These are phyloP conservation scores for Cantharis lateralis DNA, from an alignment of 2,888 invertebrate genomes.

Conservation along the genomic window DNA sequence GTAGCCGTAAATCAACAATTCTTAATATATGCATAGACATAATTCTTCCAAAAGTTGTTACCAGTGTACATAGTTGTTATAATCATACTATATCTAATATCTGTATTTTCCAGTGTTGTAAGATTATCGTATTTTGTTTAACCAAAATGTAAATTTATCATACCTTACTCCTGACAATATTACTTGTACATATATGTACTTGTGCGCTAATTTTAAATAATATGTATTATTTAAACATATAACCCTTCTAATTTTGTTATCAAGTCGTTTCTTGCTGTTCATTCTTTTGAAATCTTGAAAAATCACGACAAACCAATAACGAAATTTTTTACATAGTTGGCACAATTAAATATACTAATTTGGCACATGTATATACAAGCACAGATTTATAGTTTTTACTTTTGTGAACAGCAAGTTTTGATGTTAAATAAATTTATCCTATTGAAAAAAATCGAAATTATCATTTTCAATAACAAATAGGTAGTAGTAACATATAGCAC, in stretches of 20 bases:
- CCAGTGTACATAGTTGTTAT: conserved; percentile 26
- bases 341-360: background rate
- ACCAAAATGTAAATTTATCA: conserved; percentile 11
- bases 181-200: conserved; percentile 17
- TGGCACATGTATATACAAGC: conserved; percentile 23
- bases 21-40: conserved; percentile 4
- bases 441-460: background rate
- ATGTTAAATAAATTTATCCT: background rate
- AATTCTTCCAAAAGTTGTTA: conserved; percentile 27
- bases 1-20: conserved; percentile 19
- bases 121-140: background rate
- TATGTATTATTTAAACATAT: background rate
- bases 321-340: background rate
- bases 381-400: conserved; percentile 1
- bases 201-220: conserved; percentile 8
- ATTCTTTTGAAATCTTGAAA: background rate
- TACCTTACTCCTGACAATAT: conserved; percentile 25
- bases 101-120: conserved; percentile 5
- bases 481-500: conserved; percentile 5
- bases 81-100: conserved; percentile 2
- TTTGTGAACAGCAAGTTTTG: background rate
- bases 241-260: background rate
- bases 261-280: background rate
- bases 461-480: background rate
- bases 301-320: background rate